Percentiles rank a stretch among this genome's conserved stretches.
phyloP scores from a whole-genome alignment of 2,113 vertebrate species.

The Lynx canadensis region DNA sequence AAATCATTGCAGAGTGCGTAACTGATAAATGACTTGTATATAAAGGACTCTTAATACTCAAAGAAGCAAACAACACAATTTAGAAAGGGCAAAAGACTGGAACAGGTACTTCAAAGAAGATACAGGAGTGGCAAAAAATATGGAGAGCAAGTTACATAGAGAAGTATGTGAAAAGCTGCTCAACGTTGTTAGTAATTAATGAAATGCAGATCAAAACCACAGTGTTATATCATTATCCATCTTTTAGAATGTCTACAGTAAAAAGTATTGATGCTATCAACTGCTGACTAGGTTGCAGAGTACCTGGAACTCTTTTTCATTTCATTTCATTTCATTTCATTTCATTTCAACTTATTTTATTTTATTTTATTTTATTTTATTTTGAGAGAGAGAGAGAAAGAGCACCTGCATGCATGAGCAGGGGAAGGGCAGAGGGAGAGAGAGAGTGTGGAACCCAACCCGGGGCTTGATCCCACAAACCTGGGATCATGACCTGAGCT shows the following conservation, averaged over 20 bases:
- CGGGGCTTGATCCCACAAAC: too few relatives aligned
- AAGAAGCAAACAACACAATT: background rate
- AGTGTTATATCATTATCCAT: background rate
- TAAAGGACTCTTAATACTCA: background rate
- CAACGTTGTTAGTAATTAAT: background rate
- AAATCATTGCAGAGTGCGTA: background rate
- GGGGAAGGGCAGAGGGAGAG: too few relatives aligned
- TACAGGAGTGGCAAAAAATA: background rate
- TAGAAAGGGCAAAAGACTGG: background rate
- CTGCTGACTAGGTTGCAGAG: background rate
- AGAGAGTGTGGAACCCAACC: too few relatives aligned
- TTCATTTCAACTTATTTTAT: too few relatives aligned
- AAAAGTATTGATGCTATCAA: background rate
- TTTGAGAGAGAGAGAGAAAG: too few relatives aligned
- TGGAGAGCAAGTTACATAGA: background rate
- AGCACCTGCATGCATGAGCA: too few relatives aligned
- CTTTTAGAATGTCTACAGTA: background rate
- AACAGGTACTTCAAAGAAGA: background rate
- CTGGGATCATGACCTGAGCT: too few relatives aligned
- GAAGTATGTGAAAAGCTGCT: background rate
- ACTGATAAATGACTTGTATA: background rate
- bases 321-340: too few relatives aligned
- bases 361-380: too few relatives aligned
- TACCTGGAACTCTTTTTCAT: background rate
- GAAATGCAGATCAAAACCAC: background rate